Evolutionary conservation across 2,113 vertebrate species (phyloP), one percentile per base, ranked within the genome.

Genomic region (Podarcis cretensis): DNA sequence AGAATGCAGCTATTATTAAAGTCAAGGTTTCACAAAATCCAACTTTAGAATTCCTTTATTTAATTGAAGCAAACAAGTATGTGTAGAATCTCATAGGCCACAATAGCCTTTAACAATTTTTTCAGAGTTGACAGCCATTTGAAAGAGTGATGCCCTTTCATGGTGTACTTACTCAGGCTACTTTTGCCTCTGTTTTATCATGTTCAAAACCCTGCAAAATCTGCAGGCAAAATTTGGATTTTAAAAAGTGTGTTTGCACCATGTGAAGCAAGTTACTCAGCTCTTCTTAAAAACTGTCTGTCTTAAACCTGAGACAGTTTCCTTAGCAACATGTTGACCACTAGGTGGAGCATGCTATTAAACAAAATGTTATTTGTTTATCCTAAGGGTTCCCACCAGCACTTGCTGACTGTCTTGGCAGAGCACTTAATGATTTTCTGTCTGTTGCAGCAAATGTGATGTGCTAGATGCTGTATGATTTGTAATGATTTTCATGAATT

Each of bases 291-390:
- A 63, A 37, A 63, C 35, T 35, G 35, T 35, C 1, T 68, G 13
- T 18, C 40, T 54, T 13, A 66, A 66, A 3, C 8, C 16, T 76
- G 6, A 75, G 30, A 68, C 32, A 73, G 13, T 13, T n/a, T 32
- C 9, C 20, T 32, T 21, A 73, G n/a, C 12, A 13, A 10, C 0
- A 16, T 8, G 69, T 16, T 91, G n/a, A 57, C 91, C 93, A 93
- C 90, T 66, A 91, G 94, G 86, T 93, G 94, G 93, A 63, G 16
- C 85, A 87, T 81, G 85, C 54, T 73, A 84, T 48, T 48, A 32
- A 95, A 89, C n/a, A 91, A 73, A 68, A 63, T 32, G 18, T 90
- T 81, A 89, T 0, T 6, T 37, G 5, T 0, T 87, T 32, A 3
- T 68, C 25, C n/a, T 37, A 32, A 16, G 0, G 18, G 48, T 54